A percentile compares a stretch with the other conserved stretches of the same genome.
These are phyloP conservation scores for Parus major DNA, from an alignment of 2,113 vertebrate species.

Conservation along the genomic window DNA sequence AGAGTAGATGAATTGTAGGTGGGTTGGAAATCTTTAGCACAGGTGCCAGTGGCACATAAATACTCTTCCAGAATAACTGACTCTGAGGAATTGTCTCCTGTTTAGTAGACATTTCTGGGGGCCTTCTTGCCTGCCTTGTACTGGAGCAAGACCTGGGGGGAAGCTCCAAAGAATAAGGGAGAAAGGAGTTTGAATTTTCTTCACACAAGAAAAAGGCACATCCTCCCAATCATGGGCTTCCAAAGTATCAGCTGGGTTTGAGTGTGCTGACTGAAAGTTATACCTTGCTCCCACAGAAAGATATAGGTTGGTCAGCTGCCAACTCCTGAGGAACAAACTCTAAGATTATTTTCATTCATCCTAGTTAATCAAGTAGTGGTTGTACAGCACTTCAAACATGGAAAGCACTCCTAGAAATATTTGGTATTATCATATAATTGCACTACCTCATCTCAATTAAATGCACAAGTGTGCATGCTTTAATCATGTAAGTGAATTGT, in stretches of 20 bases:
- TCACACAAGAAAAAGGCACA: not conserved
- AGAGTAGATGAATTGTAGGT: not conserved
- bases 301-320: not conserved
- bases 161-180: not conserved
- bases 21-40: not conserved
- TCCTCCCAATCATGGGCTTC: not conserved
- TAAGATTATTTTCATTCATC: not conserved
- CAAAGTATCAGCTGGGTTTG: not conserved
- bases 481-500: not conserved
- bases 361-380: not conserved
- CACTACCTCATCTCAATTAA: not conserved
- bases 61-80: not conserved
- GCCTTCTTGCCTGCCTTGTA: not conserved
- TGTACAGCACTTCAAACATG: not conserved
- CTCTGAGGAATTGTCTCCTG: not conserved
- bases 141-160: not conserved
- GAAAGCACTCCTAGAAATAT: slow-evolving; percentile 26
- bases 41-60: not conserved
- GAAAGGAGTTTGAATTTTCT: not conserved
- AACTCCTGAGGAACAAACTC: not conserved
- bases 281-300: not conserved
- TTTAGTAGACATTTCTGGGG: not conserved
- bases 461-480: not conserved
- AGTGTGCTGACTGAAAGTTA: not conserved
- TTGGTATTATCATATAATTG: not conserved